phyloP scores from a whole-genome alignment of 2,113 vertebrate genomes.

The Poecile atricapillus region DNA sequence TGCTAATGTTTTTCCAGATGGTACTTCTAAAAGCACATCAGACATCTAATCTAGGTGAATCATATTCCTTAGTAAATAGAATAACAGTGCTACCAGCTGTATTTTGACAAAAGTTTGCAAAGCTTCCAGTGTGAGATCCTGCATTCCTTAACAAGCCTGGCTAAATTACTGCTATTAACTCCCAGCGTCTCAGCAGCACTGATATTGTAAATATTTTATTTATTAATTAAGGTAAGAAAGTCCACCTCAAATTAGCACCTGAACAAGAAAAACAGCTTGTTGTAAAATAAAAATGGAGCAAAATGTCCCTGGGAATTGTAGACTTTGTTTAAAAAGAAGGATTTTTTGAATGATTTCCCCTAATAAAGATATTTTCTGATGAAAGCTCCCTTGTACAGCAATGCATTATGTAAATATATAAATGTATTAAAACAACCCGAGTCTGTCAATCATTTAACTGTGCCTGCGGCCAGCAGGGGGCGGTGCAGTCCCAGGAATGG shows the following conservation, averaged over 20 bases:
- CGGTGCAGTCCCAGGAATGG: conserved; percentile 22
- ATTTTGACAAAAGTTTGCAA: background rate
- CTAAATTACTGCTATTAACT: background rate
- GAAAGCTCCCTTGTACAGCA: background rate
- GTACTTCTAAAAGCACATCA: background rate
- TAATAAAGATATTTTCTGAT: background rate
- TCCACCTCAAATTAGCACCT: background rate
- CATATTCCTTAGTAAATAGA: background rate
- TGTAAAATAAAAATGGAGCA: background rate
- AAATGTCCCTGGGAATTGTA: background rate
- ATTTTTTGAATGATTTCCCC: background rate
- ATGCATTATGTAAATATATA: background rate
- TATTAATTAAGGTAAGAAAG: background rate
- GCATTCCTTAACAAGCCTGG: background rate
- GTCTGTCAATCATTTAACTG: background rate
- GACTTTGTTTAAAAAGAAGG: background rate
- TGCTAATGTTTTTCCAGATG: background rate
- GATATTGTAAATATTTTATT: background rate
- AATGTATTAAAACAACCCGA: accelerated
- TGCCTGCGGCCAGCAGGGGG: conserved; percentile 20
- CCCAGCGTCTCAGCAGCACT: background rate
- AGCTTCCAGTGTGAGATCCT: background rate
- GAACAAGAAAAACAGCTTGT: background rate
- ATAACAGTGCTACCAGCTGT: background rate
- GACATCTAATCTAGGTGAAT: background rate